Conservation (phyloP, 2,113 vertebrate genomes). For the Emydura subglobosa region DNA sequence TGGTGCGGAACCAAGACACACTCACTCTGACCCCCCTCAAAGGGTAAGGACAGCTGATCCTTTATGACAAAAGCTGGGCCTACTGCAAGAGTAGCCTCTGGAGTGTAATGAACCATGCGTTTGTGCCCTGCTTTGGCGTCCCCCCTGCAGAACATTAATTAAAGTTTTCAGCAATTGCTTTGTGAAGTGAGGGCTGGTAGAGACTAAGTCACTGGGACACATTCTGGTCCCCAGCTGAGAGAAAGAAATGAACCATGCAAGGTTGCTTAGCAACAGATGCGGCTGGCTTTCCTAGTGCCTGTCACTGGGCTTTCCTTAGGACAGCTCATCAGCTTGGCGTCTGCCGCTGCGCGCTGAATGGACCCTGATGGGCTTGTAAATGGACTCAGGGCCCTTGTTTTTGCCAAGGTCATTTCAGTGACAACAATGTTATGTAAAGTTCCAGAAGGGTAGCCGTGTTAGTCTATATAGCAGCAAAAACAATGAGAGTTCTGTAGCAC, state of each 20-base stretch:
- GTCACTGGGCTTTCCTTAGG: neutral
- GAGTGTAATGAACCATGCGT: neutral
- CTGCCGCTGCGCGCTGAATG: neutral
- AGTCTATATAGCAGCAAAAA: too few species aligned
- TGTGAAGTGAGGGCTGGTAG: rapidly evolving
- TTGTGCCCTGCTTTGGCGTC: neutral
- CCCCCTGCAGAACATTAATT: neutral
- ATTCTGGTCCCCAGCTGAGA: rapidly evolving
- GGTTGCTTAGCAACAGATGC: neutral
- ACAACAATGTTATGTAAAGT: neutral
- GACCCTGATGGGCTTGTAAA: neutral
- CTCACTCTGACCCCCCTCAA: rapidly evolving
- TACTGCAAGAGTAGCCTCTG: neutral
- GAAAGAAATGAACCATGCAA: rapidly evolving
- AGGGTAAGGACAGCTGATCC: rapidly evolving
- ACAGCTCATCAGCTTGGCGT: too few species aligned
- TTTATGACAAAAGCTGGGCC: neutral
- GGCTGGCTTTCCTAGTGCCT: neutral
- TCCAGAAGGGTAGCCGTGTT: too few species aligned
- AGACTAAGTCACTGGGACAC: rapidly evolving
- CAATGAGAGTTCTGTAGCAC: too few species aligned
- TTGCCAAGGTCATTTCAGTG: too few species aligned
- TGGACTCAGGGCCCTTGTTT: neutral
- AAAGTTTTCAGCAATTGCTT: neutral
- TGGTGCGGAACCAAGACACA: neutral